Base-by-base conservation (phyloP, 2,797 vertebrate species). In the Smutsia temminckii region DNA sequence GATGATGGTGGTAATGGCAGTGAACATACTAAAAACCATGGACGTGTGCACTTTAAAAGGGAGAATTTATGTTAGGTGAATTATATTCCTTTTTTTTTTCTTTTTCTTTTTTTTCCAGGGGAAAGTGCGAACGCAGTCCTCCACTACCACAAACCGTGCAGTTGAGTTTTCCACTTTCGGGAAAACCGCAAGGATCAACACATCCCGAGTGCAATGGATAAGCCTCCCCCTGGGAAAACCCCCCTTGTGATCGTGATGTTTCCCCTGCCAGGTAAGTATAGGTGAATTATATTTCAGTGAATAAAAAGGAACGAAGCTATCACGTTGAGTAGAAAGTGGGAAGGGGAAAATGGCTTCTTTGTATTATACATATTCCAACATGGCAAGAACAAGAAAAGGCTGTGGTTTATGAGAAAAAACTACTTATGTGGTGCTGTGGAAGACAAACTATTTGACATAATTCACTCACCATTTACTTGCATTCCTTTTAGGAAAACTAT, bases 381-480 rank as follows among this genome's bases (percentile, higher is more conserved):
- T 51, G 69, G 89, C 5, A 34, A 42, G 29, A 91, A 69, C 10
- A 32, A 85, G 57, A 90, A 37, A 75, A 94, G 55, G 21, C 53
- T 81, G 14, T 23, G 16, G n/a, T 75, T 97, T 85, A 77, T 81
- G 40, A 90, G 88, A 85, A 96, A 94, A 87, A 59, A 53, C 23
- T 42, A 81, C 59, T 75, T 64, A 61, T 78, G 37, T n/a, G 68
- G 57, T 92, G 72, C 21, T 34, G 3, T 75, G 42, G 72, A 96
- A 87, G 68, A 94, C 37, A 90, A 95, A 91, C 85, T 91, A 9
- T 89, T 92, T 95, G 79, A 96, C 55, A 69, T 11, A 29, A 69
- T 37, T 63, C n/a, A 59, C 37, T 85, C 85, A 81, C 20, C 85
- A 29, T 77, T 87, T 71, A 61, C 53, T 84, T 69, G 71, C 5